phyloP scores from a whole-genome alignment of 2,888 invertebrate genomes.

The Sarcophaga rosellei region DNA sequence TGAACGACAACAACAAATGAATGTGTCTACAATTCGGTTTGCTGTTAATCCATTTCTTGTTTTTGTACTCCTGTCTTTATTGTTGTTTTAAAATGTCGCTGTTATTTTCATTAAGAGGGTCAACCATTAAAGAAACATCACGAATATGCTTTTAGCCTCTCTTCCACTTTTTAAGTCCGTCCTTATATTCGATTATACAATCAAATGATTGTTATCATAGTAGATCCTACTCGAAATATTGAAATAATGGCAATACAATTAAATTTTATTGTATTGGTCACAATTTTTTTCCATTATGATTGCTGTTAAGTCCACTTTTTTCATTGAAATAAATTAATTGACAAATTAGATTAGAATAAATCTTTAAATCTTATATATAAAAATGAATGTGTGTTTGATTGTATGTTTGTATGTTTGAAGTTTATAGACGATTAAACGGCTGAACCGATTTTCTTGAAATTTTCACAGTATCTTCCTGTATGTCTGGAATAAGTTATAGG shows the following conservation, averaged over 20 bases:
- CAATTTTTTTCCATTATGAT: background rate
- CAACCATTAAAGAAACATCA: constrained; percentile 21
- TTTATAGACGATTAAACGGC: too few relatives aligned
- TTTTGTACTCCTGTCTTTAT: constrained; percentile 16
- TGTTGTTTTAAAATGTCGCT: constrained; percentile 41
- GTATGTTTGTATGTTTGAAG: too few relatives aligned
- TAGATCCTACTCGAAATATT: background rate
- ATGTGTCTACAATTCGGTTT: constrained; percentile 64
- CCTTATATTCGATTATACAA: background rate
- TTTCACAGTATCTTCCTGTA: too few relatives aligned
- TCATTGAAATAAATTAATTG: too few relatives aligned
- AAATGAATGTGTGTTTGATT: too few relatives aligned
- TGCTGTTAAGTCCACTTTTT: too few relatives aligned
- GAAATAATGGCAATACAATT: background rate
- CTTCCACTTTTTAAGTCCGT: background rate
- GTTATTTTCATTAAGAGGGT: constrained; percentile 54
- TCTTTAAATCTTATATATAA: too few relatives aligned
- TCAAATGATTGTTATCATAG: background rate
- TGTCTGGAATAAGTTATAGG: too few relatives aligned
- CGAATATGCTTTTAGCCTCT: background rate
- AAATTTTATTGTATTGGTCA: background rate
- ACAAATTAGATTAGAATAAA: too few relatives aligned
- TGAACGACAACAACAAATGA: constrained; percentile 63
- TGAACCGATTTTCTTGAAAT: too few relatives aligned
- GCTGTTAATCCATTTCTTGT: constrained; percentile 56